A percentile compares a stretch with the other conserved stretches of the same genome.
These are phyloP conservation scores for Coenobita brevimanus DNA, from an alignment of 1,140 invertebrate species.

Conservation along the genomic window DNA sequence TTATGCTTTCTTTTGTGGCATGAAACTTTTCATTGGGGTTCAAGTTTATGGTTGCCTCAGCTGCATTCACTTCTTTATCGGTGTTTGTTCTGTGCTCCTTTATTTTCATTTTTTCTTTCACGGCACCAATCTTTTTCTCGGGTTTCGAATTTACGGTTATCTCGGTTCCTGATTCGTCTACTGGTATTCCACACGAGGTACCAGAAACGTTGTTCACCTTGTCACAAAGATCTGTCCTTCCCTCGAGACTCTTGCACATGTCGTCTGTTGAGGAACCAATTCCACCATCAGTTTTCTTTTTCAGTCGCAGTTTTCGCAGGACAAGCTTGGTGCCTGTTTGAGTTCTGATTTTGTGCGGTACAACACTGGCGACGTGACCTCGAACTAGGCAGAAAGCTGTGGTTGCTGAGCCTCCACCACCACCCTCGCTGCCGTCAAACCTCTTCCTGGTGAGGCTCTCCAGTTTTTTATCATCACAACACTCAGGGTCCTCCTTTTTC, in stretches of 20 bases:
- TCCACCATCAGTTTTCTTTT: background rate
- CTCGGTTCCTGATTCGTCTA: no score
- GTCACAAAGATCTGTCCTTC: no score
- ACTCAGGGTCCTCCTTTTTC: slow-evolving; percentile 55
- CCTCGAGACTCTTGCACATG: no score
- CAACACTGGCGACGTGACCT: background rate
- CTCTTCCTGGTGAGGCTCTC: background rate
- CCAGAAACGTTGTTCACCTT: no score
- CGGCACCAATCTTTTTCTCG: no score
- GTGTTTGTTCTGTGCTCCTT: no score
- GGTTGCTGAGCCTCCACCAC: slow-evolving; percentile 23
- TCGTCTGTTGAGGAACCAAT: no score
- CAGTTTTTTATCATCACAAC: slow-evolving; percentile 2
- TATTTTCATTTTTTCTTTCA: background rate
- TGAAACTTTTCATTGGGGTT: background rate
- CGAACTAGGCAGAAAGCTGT: slow-evolving; percentile 21
- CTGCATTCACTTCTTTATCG: background rate
- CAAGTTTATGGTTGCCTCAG: background rate
- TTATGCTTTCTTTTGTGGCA: no score
- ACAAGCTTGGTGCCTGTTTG: slow-evolving; percentile 6
- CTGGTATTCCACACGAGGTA: no score
- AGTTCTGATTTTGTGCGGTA: background rate
- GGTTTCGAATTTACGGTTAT: no score
- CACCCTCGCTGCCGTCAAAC: slow-evolving; percentile 26
- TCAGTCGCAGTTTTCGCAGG: background rate